phyloP scores from a whole-genome alignment of 2,797 vertebrate species.

The Argyrosomus regius region DNA sequence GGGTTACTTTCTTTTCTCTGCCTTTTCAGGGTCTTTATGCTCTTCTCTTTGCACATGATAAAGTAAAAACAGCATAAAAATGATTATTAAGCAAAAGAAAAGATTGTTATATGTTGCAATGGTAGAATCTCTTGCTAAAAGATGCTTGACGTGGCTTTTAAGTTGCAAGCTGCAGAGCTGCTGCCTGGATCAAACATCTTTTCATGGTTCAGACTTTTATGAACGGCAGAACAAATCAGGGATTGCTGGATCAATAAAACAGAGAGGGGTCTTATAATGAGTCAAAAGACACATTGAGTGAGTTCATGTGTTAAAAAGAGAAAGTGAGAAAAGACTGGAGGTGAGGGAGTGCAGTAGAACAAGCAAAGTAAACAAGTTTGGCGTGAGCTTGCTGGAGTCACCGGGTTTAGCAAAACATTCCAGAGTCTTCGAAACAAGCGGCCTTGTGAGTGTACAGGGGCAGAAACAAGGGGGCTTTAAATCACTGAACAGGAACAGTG shows the following conservation, averaged over 20 bases:
- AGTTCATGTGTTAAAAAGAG: slow-evolving; percentile 59
- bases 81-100: neutral
- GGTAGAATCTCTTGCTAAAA: neutral
- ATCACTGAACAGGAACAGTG: slow-evolving; percentile 76
- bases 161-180: neutral
- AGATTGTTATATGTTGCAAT: neutral
- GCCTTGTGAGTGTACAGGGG: slow-evolving; percentile 78
- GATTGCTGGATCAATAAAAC: slow-evolving; percentile 38
- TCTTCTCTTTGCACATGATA: neutral
- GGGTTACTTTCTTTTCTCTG: neutral
- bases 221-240: slow-evolving; percentile 17
- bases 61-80: slow-evolving; percentile 10
- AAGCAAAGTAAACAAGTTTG: slow-evolving; percentile 83
- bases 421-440: slow-evolving; percentile 79
- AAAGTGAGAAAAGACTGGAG: slow-evolving; percentile 73
- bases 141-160: neutral
- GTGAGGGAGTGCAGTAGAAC: slow-evolving; percentile 65
- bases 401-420: slow-evolving; percentile 89
- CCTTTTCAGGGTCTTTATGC: neutral
- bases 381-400: slow-evolving; percentile 81
- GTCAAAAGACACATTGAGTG: slow-evolving; percentile 48
- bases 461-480: slow-evolving; percentile 81
- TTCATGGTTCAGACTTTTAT: neutral
- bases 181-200: slow-evolving; percentile 2
- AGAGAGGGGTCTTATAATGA: slow-evolving; percentile 29